Percentiles rank a stretch among this genome's conserved stretches.
Evolutionary conservation across 2,888 invertebrate genomes (phyloP).

Genomic region (Drosophila lacicola): DNA sequence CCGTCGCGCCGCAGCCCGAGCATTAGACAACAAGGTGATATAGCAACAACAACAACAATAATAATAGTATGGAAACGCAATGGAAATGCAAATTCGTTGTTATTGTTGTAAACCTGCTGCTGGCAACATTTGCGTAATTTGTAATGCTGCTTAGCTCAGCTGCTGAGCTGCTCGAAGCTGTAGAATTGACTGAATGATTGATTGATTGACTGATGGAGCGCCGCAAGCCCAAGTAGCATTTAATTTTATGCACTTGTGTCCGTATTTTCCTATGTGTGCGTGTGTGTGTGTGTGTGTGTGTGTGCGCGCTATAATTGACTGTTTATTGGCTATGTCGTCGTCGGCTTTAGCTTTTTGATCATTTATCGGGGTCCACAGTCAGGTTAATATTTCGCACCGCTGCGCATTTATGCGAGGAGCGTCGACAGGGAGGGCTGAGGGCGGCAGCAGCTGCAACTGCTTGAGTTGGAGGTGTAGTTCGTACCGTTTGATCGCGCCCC

Average conservation of each 20-base stretch:
- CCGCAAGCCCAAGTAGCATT: conserved; percentile 61
- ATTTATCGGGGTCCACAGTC: conserved; percentile 60
- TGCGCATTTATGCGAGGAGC: conserved; percentile 39
- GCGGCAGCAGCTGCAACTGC: conserved; percentile 8
- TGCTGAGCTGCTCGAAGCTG: conserved; percentile 38
- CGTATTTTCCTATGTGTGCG: conserved; percentile 3
- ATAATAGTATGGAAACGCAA: conserved; percentile 33
- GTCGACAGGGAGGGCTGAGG: conserved; percentile 14
- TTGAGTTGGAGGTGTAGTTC: conserved; percentile 37
- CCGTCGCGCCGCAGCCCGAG: conserved; percentile 17
- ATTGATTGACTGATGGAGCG: conserved; percentile 48
- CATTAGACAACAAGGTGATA: conserved; percentile 73
- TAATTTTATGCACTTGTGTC: conserved; percentile 73
- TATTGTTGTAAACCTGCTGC: conserved; percentile 50
- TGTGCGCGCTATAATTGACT: conserved; percentile 66
- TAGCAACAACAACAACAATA: conserved; percentile 36
- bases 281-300: conserved; percentile 18
- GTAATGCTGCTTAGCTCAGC: conserved; percentile 52
- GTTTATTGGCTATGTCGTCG: conserved; percentile 72
- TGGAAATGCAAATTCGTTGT: conserved; percentile 59
- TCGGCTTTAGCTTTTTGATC: conserved; percentile 71
- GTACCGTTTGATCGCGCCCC: conserved; percentile 48
- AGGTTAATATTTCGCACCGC: conserved; percentile 64
- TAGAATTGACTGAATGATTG: conserved; percentile 46
- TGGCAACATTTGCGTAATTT: conserved; percentile 76